A percentile compares a stretch with the other conserved stretches of the same genome.
Evolutionary conservation across 2,113 vertebrate species (phyloP).

Genomic region (Myrmecobius fasciatus): DNA sequence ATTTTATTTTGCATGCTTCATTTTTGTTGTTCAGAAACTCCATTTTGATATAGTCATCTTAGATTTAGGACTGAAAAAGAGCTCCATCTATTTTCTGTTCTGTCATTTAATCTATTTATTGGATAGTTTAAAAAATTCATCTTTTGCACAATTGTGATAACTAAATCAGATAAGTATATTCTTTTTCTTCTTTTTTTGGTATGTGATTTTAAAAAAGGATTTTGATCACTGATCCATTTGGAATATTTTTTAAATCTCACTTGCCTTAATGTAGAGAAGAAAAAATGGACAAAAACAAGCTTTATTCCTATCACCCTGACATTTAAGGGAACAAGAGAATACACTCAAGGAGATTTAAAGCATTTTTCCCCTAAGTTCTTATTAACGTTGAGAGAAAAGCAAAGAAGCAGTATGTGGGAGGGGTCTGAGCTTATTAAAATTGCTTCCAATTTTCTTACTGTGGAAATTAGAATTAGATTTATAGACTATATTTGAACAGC

Average conservation of each 20-base stretch:
- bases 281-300: constrained; percentile 20
- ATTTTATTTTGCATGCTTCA: not conserved
- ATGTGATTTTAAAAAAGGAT: not conserved
- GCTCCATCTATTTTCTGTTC: not conserved
- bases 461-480: constrained; percentile 85
- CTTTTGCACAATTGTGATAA: not conserved
- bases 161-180: not conserved
- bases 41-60: not conserved
- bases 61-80: not conserved
- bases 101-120: not conserved
- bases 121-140: not conserved
- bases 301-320: not conserved
- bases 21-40: constrained; percentile 2
- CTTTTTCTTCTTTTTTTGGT: not conserved
- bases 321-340: constrained; percentile 3
- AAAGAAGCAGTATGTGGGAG: constrained; percentile 74
- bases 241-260: not conserved
- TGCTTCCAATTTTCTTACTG: constrained; percentile 83
- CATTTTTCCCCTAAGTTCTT: constrained; percentile 63
- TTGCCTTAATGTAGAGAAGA: not conserved
- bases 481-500: constrained; percentile 74
- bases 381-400: constrained; percentile 76
- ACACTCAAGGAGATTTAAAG: constrained; percentile 35
- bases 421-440: constrained; percentile 83
- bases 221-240: not conserved